Percentiles rank a stretch among this genome's conserved stretches.
phyloP scores from a whole-genome alignment of 1,140 invertebrate species.

The Prorops nasuta region DNA sequence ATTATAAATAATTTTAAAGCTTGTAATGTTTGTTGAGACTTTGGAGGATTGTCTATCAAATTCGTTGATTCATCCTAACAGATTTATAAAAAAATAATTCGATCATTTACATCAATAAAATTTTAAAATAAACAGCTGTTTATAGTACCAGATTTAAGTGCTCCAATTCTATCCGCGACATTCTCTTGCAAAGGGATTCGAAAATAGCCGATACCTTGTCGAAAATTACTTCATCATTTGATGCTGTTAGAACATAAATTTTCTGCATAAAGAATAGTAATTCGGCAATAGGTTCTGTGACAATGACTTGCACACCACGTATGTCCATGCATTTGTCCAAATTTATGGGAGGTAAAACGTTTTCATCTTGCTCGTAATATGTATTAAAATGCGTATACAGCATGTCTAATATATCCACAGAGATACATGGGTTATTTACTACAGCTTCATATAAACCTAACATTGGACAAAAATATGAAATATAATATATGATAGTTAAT shows the following conservation, averaged over 20 bases:
- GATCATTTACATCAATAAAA: background rate
- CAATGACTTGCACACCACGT: conserved; percentile 39
- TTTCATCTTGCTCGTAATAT: conserved; percentile 49
- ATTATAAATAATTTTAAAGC: conserved; percentile 52
- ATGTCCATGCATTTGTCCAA: conserved; percentile 54
- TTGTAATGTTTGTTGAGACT: conserved; percentile 51
- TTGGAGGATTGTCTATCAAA: conserved; percentile 52
- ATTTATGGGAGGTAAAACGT: conserved; percentile 40
- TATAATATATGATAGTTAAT: background rate
- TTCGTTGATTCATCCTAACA: conserved; percentile 53
- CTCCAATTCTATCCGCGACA: conserved; percentile 39
- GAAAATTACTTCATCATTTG: conserved; percentile 17
- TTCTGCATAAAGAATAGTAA: conserved; percentile 45
- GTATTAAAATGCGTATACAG: conserved; percentile 55
- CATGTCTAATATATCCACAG: conserved; percentile 54
- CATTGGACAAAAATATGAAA: conserved; percentile 11
- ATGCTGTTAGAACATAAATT: conserved; percentile 38
- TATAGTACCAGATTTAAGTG: conserved; percentile 48
- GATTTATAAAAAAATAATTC: background rate
- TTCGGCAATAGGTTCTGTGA: conserved; percentile 49
- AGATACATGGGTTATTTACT: conserved; percentile 49
- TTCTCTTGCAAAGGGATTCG: conserved; percentile 45
- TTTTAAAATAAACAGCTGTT: conserved; percentile 11
- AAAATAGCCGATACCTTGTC: conserved; percentile 37
- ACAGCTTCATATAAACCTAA: conserved; percentile 54